These are phyloP conservation scores for Phaedon cochleariae DNA, from an alignment of 2,888 invertebrate genomes.

Conservation along the genomic window DNA sequence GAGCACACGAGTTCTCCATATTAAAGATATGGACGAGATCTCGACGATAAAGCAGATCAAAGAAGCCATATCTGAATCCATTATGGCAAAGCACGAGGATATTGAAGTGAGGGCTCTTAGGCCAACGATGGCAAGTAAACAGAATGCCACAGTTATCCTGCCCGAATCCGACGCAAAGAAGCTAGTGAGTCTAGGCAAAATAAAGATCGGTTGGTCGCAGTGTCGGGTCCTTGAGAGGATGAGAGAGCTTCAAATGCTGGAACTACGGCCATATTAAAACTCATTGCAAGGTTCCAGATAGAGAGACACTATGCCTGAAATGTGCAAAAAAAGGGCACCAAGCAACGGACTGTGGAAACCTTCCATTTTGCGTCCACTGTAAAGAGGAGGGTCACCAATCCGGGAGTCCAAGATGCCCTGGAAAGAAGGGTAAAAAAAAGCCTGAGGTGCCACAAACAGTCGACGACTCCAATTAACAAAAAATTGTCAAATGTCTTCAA, in stretches of 20 bases:
- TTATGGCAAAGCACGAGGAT: neutral
- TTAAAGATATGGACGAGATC: neutral
- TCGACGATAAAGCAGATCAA: neutral
- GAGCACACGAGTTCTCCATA: neutral
- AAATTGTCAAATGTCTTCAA: slow-evolving; percentile 2
- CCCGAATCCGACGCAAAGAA: neutral
- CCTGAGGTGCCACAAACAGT: no score
- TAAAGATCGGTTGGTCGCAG: slow-evolving; percentile 7
- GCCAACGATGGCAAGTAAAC: neutral
- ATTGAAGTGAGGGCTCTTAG: neutral
- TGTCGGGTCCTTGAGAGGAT: slow-evolving; percentile 10
- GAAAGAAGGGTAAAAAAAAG: neutral
- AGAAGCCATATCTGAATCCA: neutral
- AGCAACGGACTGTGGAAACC: neutral
- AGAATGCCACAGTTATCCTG: neutral
- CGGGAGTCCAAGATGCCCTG: neutral
- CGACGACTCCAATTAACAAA: no score
- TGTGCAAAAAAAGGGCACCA: neutral
- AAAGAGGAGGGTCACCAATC: neutral
- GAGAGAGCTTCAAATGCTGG: slow-evolving; percentile 4
- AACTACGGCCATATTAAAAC: slow-evolving; percentile 1
- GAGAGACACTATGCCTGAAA: neutral
- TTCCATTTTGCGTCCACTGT: neutral
- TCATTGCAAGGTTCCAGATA: neutral
- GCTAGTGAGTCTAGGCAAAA: neutral